Conservation (phyloP, 2,797 vertebrate genomes). For the Lepilemur septentrionalis region DNA sequence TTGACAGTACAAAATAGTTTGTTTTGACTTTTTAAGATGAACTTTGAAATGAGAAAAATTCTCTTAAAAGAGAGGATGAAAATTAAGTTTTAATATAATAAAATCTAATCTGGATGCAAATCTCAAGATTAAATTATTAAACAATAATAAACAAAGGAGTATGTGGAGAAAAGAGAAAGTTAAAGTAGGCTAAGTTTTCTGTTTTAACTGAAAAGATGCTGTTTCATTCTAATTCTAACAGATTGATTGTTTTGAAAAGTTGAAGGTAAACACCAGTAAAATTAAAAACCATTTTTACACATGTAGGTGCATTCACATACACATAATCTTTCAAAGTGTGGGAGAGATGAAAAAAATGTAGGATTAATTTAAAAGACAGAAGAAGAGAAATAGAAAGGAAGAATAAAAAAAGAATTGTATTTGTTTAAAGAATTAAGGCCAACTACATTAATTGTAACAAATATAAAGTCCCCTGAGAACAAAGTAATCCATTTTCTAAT, state of each 20-base stretch:
- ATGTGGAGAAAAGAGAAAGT: not conserved
- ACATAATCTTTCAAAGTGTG: not conserved
- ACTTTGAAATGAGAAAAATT: not conserved
- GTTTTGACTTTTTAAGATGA: not conserved
- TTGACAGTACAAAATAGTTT: not conserved
- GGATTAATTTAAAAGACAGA: not conserved
- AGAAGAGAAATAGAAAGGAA: not conserved
- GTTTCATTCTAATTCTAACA: not conserved
- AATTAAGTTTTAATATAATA: not conserved
- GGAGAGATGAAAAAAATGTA: not conserved
- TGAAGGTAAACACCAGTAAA: not conserved
- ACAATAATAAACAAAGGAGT: not conserved
- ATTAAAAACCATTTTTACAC: not conserved
- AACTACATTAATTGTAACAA: not conserved
- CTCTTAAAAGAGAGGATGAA: not conserved
- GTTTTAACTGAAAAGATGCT: not conserved
- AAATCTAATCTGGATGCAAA: not conserved
- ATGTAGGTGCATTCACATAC: not conserved
- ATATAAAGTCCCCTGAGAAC: not conserved
- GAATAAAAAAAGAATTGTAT: not conserved
- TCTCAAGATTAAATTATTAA: not conserved
- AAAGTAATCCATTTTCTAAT: not conserved
- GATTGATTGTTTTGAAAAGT: not conserved
- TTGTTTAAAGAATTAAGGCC: not conserved
- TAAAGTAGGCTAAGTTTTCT: not conserved